These are phyloP conservation scores for Pseudomyrmex gracilis DNA, from an alignment of 1,140 invertebrate genomes.

Conservation along the genomic window DNA sequence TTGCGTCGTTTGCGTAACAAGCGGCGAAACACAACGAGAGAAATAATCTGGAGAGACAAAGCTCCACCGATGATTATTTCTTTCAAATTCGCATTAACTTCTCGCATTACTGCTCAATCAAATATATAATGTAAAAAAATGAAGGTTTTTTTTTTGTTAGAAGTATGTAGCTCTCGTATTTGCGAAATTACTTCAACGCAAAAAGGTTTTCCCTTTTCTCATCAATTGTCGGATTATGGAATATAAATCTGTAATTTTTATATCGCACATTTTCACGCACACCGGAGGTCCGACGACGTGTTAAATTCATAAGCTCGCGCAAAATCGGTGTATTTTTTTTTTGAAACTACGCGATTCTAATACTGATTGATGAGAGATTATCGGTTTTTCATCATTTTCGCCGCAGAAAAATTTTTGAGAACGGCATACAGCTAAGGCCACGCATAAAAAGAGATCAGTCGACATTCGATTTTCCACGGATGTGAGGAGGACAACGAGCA, in stretches of 20 bases:
- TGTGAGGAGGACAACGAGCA: slow-evolving; percentile 75
- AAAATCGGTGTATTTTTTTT: slow-evolving; percentile 1
- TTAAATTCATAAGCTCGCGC: slow-evolving; percentile 28
- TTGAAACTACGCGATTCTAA: slow-evolving; percentile 67
- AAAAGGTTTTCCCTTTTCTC: too few species aligned
- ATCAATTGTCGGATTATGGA: background rate
- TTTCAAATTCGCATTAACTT: background rate
- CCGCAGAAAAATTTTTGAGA: slow-evolving; percentile 61
- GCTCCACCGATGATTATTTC: background rate
- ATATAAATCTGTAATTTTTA: background rate
- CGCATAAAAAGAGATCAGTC: slow-evolving; percentile 49
- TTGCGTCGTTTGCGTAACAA: slow-evolving; percentile 2
- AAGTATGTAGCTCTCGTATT: too few species aligned
- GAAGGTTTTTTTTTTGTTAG: too few species aligned
- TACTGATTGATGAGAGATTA: slow-evolving; percentile 86
- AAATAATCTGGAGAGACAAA: background rate
- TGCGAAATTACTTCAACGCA: background rate
- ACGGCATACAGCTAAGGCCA: slow-evolving; percentile 13
- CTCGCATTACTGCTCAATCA: too few species aligned
- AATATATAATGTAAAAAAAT: too few species aligned
- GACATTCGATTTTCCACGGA: slow-evolving; percentile 80
- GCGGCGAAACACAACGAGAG: slow-evolving; percentile 20
- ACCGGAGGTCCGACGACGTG: background rate
- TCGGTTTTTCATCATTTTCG: slow-evolving; percentile 78
- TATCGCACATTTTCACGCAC: background rate